Percentiles rank a stretch among this genome's conserved stretches.
phyloP scores from a whole-genome alignment of 2,113 vertebrate genomes.

The Centropus bengalensis region DNA sequence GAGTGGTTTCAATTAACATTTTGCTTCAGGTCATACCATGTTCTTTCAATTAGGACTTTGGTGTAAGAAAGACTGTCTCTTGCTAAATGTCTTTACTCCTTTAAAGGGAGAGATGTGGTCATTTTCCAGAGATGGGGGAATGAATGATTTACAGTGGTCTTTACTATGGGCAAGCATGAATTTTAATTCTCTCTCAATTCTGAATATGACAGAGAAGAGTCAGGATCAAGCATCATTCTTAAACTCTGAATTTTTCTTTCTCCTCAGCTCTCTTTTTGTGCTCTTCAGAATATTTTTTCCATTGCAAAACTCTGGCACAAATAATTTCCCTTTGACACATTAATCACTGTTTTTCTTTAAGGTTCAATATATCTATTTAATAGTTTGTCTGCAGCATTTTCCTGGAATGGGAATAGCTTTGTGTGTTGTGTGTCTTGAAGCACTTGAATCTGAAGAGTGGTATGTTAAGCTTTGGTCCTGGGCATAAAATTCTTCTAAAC shows the following conservation, averaged over 20 bases:
- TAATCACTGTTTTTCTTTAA: not conserved
- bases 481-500: not conserved
- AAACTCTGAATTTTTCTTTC: not conserved
- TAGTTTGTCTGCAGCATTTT: not conserved
- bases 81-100: slow-evolving; percentile 1
- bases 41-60: slow-evolving; percentile 60
- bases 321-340: not conserved
- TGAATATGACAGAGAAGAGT: not conserved
- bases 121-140: not conserved
- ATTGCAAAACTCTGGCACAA: not conserved
- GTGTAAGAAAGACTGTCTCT: slow-evolving; percentile 19
- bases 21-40: slow-evolving; percentile 67
- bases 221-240: not conserved
- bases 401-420: not conserved
- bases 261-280: not conserved
- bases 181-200: not conserved
- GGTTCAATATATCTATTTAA: not conserved
- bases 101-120: slow-evolving; percentile 12
- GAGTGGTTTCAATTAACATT: slow-evolving; percentile 67
- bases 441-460: not conserved
- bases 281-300: not conserved
- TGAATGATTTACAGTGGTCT: not conserved
- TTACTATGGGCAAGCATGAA: not conserved
- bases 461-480: too few relatives aligned
- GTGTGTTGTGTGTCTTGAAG: not conserved